Evolutionary conservation across 2,888 invertebrate genomes (phyloP), one percentile per base, ranked within the genome.

Genomic region (Masnerella sp.): DNA sequence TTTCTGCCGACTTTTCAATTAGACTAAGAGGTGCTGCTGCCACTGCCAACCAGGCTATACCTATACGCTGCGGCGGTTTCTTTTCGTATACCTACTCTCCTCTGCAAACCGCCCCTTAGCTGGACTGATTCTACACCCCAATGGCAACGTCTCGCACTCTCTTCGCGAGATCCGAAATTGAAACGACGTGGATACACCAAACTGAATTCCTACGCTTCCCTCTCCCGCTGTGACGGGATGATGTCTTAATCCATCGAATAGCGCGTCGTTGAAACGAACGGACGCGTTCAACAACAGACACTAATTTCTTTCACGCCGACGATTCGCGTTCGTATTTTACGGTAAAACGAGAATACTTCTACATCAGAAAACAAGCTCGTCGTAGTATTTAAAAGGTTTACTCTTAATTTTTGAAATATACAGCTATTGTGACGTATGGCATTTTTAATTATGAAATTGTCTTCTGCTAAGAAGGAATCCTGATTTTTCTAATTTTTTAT

Each of bases 1-100:
- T 87, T 87, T 86, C 85, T 83, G 83, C 84, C 86, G 85, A 85
- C 86, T 86, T 87, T 86, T 87, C 87, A 87, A 87, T 87, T 87
- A 87, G 87, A 86, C 87, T 87, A 87, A 87, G 85, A 86, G 87
- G 87, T 82, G 85, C 84, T 78, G 82, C 79, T 78, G 76, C 79
- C 76, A 74, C 74, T 70, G 77, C 76, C 75, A 67, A 76, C 74
- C 76, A 52, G 43, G 75, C 78, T 79, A 78, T 76, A 73, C 78
- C 77, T 76, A 71, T 56, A 72, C 68, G 72, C 69, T 68, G 69
- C 64, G 75, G 77, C 77, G 77, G 79, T 79, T 83, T 80, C 82
- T 81, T 81, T 83, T 79, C 79, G 72, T 74, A 51, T 69, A 61
- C 69, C 73, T 71, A 64, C 67, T 72, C 65, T 40, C 71, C 70